Percentiles rank a stretch among this genome's conserved stretches.
Evolutionary conservation across 2,797 vertebrate species (phyloP).

Genomic region (Spondyliosoma cantharus): DNA sequence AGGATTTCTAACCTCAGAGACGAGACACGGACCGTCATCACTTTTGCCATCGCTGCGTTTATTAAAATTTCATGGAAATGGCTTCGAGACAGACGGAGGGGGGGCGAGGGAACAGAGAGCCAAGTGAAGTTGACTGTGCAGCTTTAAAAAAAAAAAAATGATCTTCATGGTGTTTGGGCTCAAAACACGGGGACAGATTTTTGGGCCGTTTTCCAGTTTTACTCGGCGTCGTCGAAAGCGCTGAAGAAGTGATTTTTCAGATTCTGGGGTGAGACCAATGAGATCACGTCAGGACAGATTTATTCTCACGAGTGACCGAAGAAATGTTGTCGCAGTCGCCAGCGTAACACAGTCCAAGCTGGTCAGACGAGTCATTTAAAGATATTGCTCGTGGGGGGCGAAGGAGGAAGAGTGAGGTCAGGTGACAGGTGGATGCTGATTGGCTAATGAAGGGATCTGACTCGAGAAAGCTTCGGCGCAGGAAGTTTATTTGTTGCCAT

Average conservation of each 20-base stretch:
- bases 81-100: slow-evolving; percentile 9
- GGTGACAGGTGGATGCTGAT: too few relatives aligned
- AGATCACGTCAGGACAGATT: not conserved
- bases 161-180: slow-evolving; percentile 24
- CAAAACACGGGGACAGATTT: not conserved
- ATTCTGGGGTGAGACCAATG: not conserved
- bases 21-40: slow-evolving; percentile 34
- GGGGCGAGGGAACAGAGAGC: not conserved
- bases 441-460: slow-evolving; percentile 15
- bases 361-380: not conserved
- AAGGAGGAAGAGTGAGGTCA: not conserved
- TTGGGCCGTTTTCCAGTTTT: not conserved
- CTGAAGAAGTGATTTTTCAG: not conserved
- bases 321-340: not conserved
- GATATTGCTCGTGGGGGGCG: not conserved
- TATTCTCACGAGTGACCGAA: not conserved
- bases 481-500: slow-evolving; percentile 9
- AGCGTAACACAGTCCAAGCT: not conserved
- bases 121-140: slow-evolving; percentile 12
- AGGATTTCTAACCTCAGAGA: slow-evolving; percentile 55
- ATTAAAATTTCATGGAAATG: slow-evolving; percentile 52
- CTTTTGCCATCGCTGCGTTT: slow-evolving; percentile 34
- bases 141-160: slow-evolving; percentile 5
- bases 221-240: not conserved
- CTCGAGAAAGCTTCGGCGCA: not conserved